A percentile compares a stretch with the other conserved stretches of the same genome.
Conservation (phyloP, 2,797 vertebrate genomes). For the Hirundo rustica region DNA sequence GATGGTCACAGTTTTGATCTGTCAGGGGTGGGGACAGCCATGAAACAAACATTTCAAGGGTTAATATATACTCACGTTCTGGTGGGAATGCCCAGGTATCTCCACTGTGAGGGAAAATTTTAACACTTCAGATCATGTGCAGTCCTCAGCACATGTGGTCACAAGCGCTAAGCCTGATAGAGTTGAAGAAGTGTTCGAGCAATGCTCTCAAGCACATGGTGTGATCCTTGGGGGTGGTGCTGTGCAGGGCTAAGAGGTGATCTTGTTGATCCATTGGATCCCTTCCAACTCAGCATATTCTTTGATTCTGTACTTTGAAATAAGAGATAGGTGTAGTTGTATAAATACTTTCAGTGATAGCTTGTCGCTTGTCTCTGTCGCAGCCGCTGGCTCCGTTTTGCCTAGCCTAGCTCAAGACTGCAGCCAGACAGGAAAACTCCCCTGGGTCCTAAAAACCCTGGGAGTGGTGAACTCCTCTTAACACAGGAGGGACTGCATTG, state of each 20-base stretch:
- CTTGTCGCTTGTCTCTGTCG: too few species aligned
- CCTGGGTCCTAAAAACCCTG: too few species aligned
- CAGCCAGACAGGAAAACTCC: too few species aligned
- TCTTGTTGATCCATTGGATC: background rate
- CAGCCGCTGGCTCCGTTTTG: too few species aligned
- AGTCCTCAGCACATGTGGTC: background rate
- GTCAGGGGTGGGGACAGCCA: background rate
- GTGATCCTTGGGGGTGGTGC: background rate
- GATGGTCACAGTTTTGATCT: background rate
- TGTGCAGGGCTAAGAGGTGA: background rate
- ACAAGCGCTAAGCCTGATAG: background rate
- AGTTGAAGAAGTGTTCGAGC: background rate
- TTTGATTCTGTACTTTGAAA: background rate
- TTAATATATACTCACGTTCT: background rate
- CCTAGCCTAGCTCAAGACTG: too few species aligned
- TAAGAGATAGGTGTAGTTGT: background rate
- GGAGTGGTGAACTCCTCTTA: too few species aligned
- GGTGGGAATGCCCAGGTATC: background rate
- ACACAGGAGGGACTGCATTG: too few species aligned
- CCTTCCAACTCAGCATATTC: background rate
- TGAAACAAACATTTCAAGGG: background rate
- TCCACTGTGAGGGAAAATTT: background rate
- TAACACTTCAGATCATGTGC: background rate
- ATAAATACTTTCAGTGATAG: background rate
- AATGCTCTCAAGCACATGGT: rapidly evolving